These are phyloP conservation scores for Cybosia mesomella DNA, from an alignment of 2,888 invertebrate genomes.

Conservation along the genomic window DNA sequence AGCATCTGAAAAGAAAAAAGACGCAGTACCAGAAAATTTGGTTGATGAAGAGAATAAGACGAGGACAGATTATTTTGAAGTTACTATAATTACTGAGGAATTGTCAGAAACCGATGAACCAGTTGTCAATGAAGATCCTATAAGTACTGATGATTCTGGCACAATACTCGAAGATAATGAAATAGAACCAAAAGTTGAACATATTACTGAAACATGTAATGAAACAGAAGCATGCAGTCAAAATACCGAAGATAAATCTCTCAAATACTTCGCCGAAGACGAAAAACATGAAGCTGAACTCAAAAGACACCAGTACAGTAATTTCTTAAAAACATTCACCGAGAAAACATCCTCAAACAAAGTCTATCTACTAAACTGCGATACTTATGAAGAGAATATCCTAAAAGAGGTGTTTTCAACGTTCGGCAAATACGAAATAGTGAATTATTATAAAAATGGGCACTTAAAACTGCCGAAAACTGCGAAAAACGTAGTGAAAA, in stretches of 20 bases:
- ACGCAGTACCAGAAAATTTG: conserved; percentile 39
- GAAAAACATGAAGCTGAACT: conserved; percentile 75
- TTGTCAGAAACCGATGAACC: conserved; percentile 67
- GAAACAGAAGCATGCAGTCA: conserved; percentile 25
- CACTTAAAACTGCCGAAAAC: conserved; percentile 65
- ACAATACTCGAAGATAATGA: conserved; percentile 43
- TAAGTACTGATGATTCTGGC: conserved; percentile 2
- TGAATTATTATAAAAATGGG: conserved; percentile 77
- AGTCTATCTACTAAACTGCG: conserved; percentile 77
- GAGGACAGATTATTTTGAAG: conserved; percentile 62
- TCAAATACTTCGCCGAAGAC: conserved; percentile 73
- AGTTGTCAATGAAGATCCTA: conserved; percentile 21
- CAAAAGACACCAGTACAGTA: conserved; percentile 66
- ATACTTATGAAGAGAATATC: conserved; percentile 73
- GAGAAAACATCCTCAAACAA: conserved; percentile 60
- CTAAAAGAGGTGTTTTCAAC: conserved; percentile 67
- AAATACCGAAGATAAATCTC: conserved; percentile 50
- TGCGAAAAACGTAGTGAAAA: conserved; percentile 67
- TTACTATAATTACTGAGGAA: conserved; percentile 73
- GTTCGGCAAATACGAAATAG: conserved; percentile 70
- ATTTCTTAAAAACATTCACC: conserved; percentile 65
- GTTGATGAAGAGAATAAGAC: conserved; percentile 49
- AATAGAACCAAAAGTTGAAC: conserved; percentile 20
- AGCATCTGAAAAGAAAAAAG: conserved; percentile 51
- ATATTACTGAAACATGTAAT: background rate